Conservation (phyloP, 2,797 vertebrate genomes). For the Pantherophis alleghaniensis region DNA sequence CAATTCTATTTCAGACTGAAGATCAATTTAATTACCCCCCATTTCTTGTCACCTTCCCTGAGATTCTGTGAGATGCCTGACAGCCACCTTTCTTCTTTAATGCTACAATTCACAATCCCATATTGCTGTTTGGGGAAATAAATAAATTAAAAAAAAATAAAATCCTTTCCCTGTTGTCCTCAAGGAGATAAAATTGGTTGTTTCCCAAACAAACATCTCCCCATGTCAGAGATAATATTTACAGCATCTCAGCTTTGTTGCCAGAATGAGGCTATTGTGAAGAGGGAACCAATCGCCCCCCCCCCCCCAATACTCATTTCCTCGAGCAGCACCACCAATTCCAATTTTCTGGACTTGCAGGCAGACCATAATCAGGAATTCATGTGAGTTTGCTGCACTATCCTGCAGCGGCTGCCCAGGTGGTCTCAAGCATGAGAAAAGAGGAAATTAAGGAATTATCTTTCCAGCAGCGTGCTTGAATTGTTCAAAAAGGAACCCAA, state of each 20-base stretch:
- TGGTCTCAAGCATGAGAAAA: constrained; percentile 18
- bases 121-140: not conserved
- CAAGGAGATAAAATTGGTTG: not conserved
- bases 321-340: not conserved
- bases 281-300: not conserved
- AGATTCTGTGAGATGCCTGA: not conserved
- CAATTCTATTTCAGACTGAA: not conserved
- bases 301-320: not conserved
- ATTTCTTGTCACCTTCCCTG: not conserved
- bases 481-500: not conserved
- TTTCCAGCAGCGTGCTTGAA: constrained; percentile 6
- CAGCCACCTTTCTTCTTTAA: not conserved
- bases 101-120: not conserved
- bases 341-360: constrained; percentile 23
- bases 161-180: not conserved
- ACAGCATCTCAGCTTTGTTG: not conserved
- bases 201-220: not conserved
- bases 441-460: constrained; percentile 5
- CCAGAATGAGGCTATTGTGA: rapidly evolving
- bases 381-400: not conserved
- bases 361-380: constrained; percentile 19
- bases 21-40: not conserved
- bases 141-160: not conserved
- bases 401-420: not conserved
- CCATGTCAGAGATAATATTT: not conserved